Evolutionary conservation across 2,888 invertebrate species (phyloP).

Genomic region (Marasmarcha lunaedactyla): DNA sequence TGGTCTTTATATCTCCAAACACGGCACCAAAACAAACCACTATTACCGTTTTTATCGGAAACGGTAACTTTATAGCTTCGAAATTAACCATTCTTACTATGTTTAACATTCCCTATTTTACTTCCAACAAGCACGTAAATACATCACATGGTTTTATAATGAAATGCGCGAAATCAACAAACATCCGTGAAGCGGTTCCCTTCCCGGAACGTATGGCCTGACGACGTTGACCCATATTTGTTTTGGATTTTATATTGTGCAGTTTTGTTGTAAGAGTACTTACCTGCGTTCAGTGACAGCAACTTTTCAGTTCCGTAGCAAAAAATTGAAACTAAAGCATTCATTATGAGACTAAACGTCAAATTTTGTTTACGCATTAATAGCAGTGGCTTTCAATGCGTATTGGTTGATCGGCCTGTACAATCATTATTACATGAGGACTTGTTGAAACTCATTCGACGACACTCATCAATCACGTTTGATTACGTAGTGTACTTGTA

Average conservation of each 20-base stretch:
- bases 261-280: slow-evolving; percentile 39
- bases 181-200: not conserved
- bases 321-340: too few species aligned
- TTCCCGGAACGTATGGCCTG: slow-evolving; percentile 27
- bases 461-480: slow-evolving; percentile 21
- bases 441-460: slow-evolving; percentile 27
- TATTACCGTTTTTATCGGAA: too few species aligned
- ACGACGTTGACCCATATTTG: slow-evolving; percentile 48
- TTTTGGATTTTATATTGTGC: slow-evolving; percentile 53
- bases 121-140: not conserved
- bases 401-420: slow-evolving; percentile 12
- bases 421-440: slow-evolving; percentile 25
- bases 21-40: too few species aligned
- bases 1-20: too few species aligned
- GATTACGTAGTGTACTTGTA: too few species aligned
- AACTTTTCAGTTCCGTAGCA: too few species aligned
- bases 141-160: not conserved
- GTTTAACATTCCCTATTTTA: not conserved
- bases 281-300: too few species aligned
- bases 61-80: too few species aligned
- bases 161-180: not conserved
- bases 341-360: too few species aligned
- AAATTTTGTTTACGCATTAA: too few species aligned
- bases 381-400: too few species aligned
- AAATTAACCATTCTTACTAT: not conserved